Conservation (phyloP, 37 sponge, comb jelly and placozoan species). For the Mnemiopsis leidyi region DNA sequence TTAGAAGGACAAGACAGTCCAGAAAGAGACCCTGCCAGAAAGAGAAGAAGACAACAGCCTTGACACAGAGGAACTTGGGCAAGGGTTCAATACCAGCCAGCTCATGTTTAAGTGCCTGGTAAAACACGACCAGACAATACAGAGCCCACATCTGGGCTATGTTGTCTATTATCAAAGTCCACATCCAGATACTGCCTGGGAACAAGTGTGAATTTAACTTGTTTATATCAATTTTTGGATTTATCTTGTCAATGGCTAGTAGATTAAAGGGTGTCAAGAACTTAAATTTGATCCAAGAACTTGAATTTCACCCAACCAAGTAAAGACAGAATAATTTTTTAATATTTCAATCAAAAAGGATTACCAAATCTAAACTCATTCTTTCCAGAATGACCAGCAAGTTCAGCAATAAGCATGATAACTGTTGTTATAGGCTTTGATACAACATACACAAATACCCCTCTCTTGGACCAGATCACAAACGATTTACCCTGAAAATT, state of each 20-base stretch:
- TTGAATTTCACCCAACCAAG: too few species aligned
- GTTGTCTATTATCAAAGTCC: slow-evolving; percentile 48
- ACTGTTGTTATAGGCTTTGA: slow-evolving; percentile 51
- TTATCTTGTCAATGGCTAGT: too few species aligned
- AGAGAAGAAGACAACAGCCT: slow-evolving; percentile 84
- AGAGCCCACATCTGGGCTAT: slow-evolving; percentile 73
- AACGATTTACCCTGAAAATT: slow-evolving; percentile 58
- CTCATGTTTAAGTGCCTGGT: slow-evolving; percentile 75
- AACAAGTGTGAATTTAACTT: background rate
- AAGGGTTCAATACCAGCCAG: slow-evolving; percentile 82
- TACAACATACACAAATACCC: slow-evolving; percentile 58
- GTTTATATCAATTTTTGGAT: background rate
- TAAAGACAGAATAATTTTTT: background rate
- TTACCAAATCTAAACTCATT: slow-evolving; percentile 63
- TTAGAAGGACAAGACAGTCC: background rate
- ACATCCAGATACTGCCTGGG: slow-evolving; percentile 64
- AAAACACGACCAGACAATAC: slow-evolving; percentile 80
- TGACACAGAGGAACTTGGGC: slow-evolving; percentile 82
- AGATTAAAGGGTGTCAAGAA: too few species aligned
- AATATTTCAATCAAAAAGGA: too few species aligned
- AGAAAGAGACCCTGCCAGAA: slow-evolving; percentile 80
- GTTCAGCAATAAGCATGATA: slow-evolving; percentile 1
- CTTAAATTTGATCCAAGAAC: too few species aligned
- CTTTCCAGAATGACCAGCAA: slow-evolving; percentile 21
- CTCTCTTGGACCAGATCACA: slow-evolving; percentile 51